Conservation (phyloP, 2,888 invertebrate genomes). For the Xestoiulus laeticollis region DNA sequence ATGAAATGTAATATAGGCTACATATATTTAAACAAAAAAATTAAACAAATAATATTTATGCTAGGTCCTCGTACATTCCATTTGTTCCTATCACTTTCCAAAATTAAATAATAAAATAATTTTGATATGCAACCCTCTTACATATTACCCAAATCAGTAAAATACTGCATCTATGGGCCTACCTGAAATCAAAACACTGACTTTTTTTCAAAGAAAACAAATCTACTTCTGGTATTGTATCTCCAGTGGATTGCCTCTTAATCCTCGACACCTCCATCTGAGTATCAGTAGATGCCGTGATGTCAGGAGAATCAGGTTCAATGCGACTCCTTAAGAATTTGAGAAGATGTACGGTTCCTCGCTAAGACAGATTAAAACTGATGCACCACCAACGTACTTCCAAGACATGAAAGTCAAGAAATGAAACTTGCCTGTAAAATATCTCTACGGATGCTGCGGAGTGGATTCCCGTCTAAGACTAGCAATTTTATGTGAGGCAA, state of each 20-base stretch:
- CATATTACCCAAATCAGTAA: background rate
- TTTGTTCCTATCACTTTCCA: too few relatives aligned
- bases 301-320: conserved; percentile 56
- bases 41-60: too few relatives aligned
- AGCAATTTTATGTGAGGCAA: conserved; percentile 83
- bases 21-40: too few relatives aligned
- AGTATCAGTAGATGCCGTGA: background rate
- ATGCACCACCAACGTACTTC: background rate
- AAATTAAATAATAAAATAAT: conserved; percentile 57
- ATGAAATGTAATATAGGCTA: too few relatives aligned
- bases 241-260: background rate
- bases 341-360: conserved; percentile 83
- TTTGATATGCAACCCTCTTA: conserved; percentile 13
- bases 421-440: conserved; percentile 71
- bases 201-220: conserved; percentile 49
- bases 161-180: background rate
- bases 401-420: background rate
- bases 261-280: background rate
- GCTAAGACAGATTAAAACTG: conserved; percentile 61
- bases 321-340: conserved; percentile 70
- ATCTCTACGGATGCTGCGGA: conserved; percentile 82
- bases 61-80: too few relatives aligned
- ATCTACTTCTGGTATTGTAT: conserved; percentile 44
- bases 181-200: conserved; percentile 45
- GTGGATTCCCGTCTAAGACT: conserved; percentile 85